These are phyloP conservation scores for Chesias legatella DNA, from an alignment of 2,888 invertebrate genomes.

Conservation along the genomic window DNA sequence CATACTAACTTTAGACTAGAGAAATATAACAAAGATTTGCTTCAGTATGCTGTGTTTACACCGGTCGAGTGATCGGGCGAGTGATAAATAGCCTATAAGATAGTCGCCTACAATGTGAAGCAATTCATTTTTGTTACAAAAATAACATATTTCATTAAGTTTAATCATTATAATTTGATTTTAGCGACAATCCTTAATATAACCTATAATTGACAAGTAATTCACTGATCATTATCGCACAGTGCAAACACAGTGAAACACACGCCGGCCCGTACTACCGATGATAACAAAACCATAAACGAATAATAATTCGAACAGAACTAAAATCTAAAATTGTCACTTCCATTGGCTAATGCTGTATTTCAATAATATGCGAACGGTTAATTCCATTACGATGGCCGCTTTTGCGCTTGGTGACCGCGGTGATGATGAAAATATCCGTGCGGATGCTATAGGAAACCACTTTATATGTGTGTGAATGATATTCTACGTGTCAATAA, in stretches of 20 bases:
- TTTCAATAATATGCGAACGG: constrained; percentile 26
- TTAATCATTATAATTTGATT: too few relatives aligned
- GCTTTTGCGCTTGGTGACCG: too few relatives aligned
- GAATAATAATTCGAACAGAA: constrained; percentile 55
- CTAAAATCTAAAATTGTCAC: constrained; percentile 57
- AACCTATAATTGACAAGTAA: not conserved
- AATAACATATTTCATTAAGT: too few relatives aligned
- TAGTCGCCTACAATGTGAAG: too few relatives aligned
- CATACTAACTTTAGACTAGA: constrained; percentile 73
- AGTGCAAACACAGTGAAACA: constrained; percentile 18
- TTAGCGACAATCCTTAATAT: too few relatives aligned
- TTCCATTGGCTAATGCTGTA: constrained; percentile 37
- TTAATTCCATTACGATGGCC: constrained; percentile 19
- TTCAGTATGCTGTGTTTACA: constrained; percentile 26
- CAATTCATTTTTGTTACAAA: too few relatives aligned
- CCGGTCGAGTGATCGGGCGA: constrained; percentile 22
- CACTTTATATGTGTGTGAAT: too few relatives aligned
- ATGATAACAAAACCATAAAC: constrained; percentile 40
- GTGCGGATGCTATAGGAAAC: too few relatives aligned
- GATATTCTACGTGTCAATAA: too few relatives aligned
- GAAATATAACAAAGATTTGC: constrained; percentile 64
- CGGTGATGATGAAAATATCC: too few relatives aligned
- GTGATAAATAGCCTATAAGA: not conserved
- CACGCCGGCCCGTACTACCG: constrained; percentile 44
- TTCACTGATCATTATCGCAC: constrained; percentile 9